Evolutionary conservation across 1,140 invertebrate species (phyloP).

Genomic region (Riptortus pedestris): DNA sequence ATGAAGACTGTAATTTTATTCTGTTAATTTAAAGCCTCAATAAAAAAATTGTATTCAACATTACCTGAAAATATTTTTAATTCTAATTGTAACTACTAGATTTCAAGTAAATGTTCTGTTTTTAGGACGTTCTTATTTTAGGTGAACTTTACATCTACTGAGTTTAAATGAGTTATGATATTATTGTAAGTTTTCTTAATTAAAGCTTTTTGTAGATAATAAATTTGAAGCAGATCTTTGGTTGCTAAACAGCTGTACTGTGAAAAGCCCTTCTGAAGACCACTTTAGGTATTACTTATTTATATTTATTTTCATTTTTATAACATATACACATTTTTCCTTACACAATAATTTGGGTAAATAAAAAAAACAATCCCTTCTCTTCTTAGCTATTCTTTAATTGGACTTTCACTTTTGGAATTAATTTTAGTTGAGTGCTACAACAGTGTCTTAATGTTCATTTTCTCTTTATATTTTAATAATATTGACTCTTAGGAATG

Average conservation of each 20-base stretch:
- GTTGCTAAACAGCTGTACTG: slow-evolving; percentile 95
- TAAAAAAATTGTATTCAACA: too few relatives aligned
- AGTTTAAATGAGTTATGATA: not conserved
- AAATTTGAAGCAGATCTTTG: slow-evolving; percentile 80
- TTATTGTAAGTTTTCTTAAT: not conserved
- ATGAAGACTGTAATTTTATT: too few relatives aligned
- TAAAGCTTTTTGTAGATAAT: slow-evolving; percentile 43
- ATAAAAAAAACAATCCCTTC: not conserved
- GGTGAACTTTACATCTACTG: too few relatives aligned
- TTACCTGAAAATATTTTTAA: too few relatives aligned
- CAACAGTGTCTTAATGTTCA: not conserved
- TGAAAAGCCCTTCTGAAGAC: slow-evolving; percentile 93
- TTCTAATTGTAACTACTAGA: too few relatives aligned
- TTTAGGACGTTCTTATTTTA: too few relatives aligned
- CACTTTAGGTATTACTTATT: slow-evolving; percentile 60
- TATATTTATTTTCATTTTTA: not conserved
- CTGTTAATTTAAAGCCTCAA: too few relatives aligned
- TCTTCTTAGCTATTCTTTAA: slow-evolving; percentile 5
- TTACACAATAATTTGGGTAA: not conserved
- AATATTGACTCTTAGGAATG: slow-evolving; percentile 53
- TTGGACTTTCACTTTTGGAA: too few relatives aligned
- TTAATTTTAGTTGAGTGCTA: too few relatives aligned
- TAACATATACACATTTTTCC: too few relatives aligned
- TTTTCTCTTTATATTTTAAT: not conserved
- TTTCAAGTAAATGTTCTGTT: too few relatives aligned